Evolutionary conservation across 2,888 invertebrate species (phyloP).

Genomic region (Unio delphinus): DNA sequence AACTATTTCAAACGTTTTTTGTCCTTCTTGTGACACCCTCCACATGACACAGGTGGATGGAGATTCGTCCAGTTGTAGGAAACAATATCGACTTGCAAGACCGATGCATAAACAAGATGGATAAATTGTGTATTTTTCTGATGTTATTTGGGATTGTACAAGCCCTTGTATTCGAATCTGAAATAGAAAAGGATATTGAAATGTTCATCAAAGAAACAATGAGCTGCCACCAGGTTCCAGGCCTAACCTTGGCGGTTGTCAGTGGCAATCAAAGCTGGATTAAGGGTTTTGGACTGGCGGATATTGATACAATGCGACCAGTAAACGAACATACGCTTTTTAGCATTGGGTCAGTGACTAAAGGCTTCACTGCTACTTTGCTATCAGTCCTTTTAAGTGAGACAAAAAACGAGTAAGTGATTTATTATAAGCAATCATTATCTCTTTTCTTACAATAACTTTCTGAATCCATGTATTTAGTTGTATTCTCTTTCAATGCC

Average conservation of each 20-base stretch:
- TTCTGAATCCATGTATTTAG: too few species aligned
- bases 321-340: slow-evolving; percentile 19
- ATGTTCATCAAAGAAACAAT: slow-evolving; percentile 13
- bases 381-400: slow-evolving; percentile 9
- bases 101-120: not conserved
- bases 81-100: too few species aligned
- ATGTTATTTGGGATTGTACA: not conserved
- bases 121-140: not conserved
- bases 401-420: slow-evolving; percentile 13
- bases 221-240: slow-evolving; percentile 26
- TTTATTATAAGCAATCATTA: too few species aligned
- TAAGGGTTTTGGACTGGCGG: slow-evolving; percentile 17
- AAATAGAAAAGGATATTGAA: slow-evolving; percentile 10
- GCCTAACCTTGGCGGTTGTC: slow-evolving; percentile 19
- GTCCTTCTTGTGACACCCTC: too few species aligned
- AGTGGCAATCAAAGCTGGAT: slow-evolving; percentile 27
- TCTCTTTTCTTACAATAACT: too few species aligned
- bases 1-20: too few species aligned
- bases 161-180: slow-evolving; percentile 10
- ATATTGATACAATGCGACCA: slow-evolving; percentile 3
- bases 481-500: too few species aligned
- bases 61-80: too few species aligned
- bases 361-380: slow-evolving; percentile 22
- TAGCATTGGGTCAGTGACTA: slow-evolving; percentile 22
- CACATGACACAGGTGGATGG: too few species aligned